A percentile compares a stretch with the other conserved stretches of the same genome.
Evolutionary conservation across 2,888 invertebrate genomes (phyloP).

Genomic region (Phlogophora meticulosa): DNA sequence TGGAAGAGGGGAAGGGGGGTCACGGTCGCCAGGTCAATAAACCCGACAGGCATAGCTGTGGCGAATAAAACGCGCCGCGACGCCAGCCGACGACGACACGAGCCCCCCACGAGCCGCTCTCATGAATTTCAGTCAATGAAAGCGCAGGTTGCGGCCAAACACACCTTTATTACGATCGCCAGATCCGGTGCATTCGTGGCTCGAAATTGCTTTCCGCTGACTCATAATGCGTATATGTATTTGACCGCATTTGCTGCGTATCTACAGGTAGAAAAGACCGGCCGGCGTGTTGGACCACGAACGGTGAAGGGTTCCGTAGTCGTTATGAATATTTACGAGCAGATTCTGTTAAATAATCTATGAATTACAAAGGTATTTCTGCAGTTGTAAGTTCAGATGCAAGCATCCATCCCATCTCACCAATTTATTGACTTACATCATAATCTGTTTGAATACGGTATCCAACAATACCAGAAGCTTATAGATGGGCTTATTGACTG

Average conservation of each 20-base stretch:
- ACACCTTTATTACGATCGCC: constrained; percentile 57
- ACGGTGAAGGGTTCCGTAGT: no score
- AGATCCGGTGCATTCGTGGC: constrained; percentile 57
- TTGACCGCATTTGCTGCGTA: constrained; percentile 54
- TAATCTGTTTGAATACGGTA: no score
- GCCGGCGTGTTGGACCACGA: no score
- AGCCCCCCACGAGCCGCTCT: constrained; percentile 62
- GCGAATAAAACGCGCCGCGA: constrained; percentile 74
- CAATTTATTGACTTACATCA: no score
- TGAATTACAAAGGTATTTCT: no score
- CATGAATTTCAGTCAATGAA: constrained; percentile 75
- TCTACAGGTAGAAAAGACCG: constrained; percentile 36
- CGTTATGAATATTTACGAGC: no score
- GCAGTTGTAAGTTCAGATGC: no score
- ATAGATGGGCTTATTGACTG: no score
- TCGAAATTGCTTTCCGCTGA: constrained; percentile 61
- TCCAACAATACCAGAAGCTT: no score
- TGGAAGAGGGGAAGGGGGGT: constrained; percentile 73
- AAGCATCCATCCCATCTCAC: no score
- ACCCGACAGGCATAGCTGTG: constrained; percentile 75
- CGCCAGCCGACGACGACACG: constrained; percentile 66
- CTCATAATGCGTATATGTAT: constrained; percentile 53
- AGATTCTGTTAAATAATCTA: no score
- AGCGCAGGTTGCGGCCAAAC: constrained; percentile 63
- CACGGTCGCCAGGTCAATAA: constrained; percentile 88